A percentile compares a stretch with the other conserved stretches of the same genome.
These are phyloP conservation scores for Lepidocyrtinus sp. DNA, from an alignment of 2,888 invertebrate genomes.

Conservation along the genomic window DNA sequence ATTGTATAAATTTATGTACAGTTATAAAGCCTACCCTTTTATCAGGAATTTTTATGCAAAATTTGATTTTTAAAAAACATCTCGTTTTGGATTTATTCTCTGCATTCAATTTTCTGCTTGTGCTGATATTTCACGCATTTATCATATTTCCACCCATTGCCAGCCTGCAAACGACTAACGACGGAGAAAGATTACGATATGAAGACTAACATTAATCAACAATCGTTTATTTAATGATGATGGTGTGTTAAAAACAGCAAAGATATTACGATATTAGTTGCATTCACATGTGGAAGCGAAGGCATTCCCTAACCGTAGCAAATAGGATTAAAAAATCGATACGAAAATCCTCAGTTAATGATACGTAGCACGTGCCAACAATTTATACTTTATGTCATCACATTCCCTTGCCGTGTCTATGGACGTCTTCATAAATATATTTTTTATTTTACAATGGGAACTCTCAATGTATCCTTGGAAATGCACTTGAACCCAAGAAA, in stretches of 20 bases:
- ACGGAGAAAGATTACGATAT: conserved; percentile 1
- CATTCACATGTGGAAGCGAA: neutral
- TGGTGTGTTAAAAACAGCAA: neutral
- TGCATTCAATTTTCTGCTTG: no score
- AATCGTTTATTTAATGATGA: conserved; percentile 14
- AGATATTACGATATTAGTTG: neutral
- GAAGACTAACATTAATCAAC: neutral
- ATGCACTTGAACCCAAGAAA: no score
- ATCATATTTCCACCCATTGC: no score
- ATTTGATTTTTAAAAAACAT: no score
- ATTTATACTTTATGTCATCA: conserved; percentile 45
- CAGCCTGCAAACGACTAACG: neutral
- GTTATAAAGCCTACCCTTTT: neutral
- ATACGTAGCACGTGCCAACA: conserved; percentile 46
- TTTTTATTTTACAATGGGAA: no score
- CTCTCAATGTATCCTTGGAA: no score
- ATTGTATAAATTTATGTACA: neutral
- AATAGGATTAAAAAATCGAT: conserved; percentile 47
- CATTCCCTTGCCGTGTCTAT: no score
- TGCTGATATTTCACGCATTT: no score
- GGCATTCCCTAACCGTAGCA: neutral
- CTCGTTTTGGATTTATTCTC: no score
- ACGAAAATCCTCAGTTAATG: conserved; percentile 47
- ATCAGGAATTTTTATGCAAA: neutral
- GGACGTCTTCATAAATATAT: no score